phyloP scores from a whole-genome alignment of 2,888 invertebrate genomes.

The Gibbula magus region DNA sequence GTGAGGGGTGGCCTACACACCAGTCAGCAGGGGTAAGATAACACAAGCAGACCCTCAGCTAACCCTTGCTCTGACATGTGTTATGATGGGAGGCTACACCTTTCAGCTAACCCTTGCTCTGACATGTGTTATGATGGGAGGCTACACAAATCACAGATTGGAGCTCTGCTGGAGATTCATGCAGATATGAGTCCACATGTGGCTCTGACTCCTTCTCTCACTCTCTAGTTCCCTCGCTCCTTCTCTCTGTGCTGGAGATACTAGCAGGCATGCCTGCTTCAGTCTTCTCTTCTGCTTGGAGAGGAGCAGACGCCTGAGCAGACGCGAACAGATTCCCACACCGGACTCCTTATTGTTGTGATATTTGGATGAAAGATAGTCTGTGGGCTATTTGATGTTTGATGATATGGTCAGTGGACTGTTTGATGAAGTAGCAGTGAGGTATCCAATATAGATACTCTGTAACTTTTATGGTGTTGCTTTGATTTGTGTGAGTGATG shows the following conservation, averaged over 20 bases:
- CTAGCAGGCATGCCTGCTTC: neutral
- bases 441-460: too few species aligned
- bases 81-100: slow-evolving; percentile 12
- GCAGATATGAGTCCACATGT: neutral
- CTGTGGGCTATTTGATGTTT: too few species aligned
- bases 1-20: neutral
- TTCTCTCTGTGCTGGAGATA: neutral
- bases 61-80: slow-evolving; percentile 5
- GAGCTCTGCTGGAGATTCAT: neutral
- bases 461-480: too few species aligned
- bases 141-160: neutral
- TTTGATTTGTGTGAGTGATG: too few species aligned
- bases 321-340: neutral
- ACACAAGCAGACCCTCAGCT: neutral
- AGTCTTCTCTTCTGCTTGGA: neutral
- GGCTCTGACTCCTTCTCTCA: neutral
- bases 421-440: too few species aligned
- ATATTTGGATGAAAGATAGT: neutral
- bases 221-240: too few species aligned
- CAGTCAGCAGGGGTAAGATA: slow-evolving; percentile 7
- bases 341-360: neutral
- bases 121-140: slow-evolving; percentile 12
- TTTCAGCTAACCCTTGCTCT: neutral
- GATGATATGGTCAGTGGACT: too few species aligned
- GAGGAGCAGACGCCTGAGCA: neutral